These are phyloP conservation scores for Melanocharis versteri DNA, from an alignment of 2,113 vertebrate genomes.

Conservation along the genomic window DNA sequence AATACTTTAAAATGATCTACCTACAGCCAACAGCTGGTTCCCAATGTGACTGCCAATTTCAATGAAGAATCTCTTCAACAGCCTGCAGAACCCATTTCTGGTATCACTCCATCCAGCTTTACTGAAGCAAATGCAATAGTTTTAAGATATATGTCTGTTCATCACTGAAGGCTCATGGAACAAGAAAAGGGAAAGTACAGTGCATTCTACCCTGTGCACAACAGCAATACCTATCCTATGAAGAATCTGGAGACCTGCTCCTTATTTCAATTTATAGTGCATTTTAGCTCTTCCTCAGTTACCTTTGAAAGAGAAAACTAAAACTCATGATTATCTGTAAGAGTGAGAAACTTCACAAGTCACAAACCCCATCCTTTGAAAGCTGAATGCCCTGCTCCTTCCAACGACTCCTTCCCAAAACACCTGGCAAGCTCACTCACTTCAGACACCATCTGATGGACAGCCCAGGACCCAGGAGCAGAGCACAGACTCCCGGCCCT, in stretches of 20 bases:
- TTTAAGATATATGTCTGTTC: slow-evolving; percentile 1
- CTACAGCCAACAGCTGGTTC: slow-evolving; percentile 42
- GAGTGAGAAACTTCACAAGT: background rate
- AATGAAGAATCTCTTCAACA: slow-evolving; percentile 33
- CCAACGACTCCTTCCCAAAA: background rate
- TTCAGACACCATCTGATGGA: background rate
- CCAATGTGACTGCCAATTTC: slow-evolving; percentile 44
- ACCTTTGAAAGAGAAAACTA: background rate
- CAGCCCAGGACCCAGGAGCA: background rate
- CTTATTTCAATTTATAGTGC: background rate
- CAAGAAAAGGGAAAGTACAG: background rate
- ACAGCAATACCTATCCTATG: background rate
- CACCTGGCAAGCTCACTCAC: background rate
- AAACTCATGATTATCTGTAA: background rate
- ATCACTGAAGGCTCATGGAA: background rate
- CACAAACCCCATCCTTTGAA: background rate
- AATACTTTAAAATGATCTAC: slow-evolving; percentile 56
- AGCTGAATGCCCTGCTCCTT: background rate
- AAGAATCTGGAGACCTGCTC: background rate
- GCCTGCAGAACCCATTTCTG: background rate
- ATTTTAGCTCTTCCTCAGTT: background rate
- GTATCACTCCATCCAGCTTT: background rate
- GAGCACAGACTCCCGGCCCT: background rate
- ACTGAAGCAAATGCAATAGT: background rate
- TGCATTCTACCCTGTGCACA: background rate